Evolutionary conservation across 2,113 vertebrate species (phyloP), one percentile per base, ranked within the genome.

Genomic region (Python bivittatus): DNA sequence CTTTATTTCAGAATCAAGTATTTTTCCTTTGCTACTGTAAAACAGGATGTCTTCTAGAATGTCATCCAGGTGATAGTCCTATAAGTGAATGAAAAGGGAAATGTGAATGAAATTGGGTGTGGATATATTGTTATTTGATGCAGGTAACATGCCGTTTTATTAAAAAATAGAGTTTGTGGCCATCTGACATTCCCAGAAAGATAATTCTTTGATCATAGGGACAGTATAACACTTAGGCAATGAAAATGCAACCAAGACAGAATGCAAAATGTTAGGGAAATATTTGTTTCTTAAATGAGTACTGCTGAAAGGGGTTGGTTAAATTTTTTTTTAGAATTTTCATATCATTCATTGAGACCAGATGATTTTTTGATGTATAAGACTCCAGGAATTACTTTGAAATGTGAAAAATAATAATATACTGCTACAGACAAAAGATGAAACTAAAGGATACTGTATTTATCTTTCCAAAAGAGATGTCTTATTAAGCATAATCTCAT

Each of bases 391-490:
- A 25, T 85, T 11, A 85, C 44, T 48, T 85, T 72, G 64, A 85
- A 8, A 27, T 13, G 84, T 85, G 9, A 48, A 85, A 44, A 85
- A 90, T 83, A 87, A 38, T 88, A 48, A 42, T 53, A 29, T n/a
- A 61, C 56, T 68, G 48, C 23, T 94, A 54, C 89, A 48, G 0
- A 29, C 57, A 68, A 58, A 11, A 88, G 85, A 86, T 88, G 88
- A 64, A 54, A 42, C n/a, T 0, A 0, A 0, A 0, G n/a, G 60
- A 1, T 1, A 1, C n/a, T n/a, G n/a, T n/a, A 90, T 93, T 92
- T 84, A 86, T 58, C 91, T 91, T 84, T 58, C 33, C 5, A 48
- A 53, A 6, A 92, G 25, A 86, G 94, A 86, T 0, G 56, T 68
- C 91, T 91, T 87, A 91, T 90, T 61, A 93, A 88, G n/a, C 61